Evolutionary conservation across 2,113 vertebrate genomes (phyloP).

Genomic region (Gymnobelideus leadbeateri): DNA sequence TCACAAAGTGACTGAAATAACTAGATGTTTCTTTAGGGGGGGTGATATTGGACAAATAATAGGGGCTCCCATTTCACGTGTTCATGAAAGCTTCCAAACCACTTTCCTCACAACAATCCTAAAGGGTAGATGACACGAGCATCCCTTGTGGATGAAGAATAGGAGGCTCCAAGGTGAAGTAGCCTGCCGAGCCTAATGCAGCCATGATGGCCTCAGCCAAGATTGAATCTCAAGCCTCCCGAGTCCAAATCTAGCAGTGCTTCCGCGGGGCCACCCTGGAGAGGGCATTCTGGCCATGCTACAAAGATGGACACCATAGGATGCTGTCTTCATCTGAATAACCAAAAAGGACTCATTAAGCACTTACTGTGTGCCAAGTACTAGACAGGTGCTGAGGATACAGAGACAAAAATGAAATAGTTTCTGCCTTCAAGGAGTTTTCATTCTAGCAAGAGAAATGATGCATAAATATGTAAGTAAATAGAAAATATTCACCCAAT

Average conservation of each 20-base stretch:
- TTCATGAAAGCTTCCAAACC: not conserved
- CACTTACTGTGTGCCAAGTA: not conserved
- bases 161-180: not conserved
- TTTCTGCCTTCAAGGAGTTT: not conserved
- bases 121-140: not conserved
- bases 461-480: not conserved
- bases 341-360: not conserved
- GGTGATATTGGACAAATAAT: not conserved
- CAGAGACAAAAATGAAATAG: not conserved
- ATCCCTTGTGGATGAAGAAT: not conserved
- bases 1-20: not conserved
- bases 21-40: not conserved
- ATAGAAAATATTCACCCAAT: not conserved
- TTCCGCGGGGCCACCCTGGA: not conserved
- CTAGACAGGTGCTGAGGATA: not conserved
- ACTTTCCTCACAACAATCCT: not conserved
- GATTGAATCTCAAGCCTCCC: not conserved
- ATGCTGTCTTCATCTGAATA: not conserved
- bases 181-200: not conserved
- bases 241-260: not conserved
- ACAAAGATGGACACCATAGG: not conserved
- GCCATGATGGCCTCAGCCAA: not conserved
- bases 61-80: not conserved
- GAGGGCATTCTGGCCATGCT: not conserved
- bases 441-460: not conserved